phyloP scores from a whole-genome alignment of 2,113 vertebrate species.

The Psephotus haematonotus region DNA sequence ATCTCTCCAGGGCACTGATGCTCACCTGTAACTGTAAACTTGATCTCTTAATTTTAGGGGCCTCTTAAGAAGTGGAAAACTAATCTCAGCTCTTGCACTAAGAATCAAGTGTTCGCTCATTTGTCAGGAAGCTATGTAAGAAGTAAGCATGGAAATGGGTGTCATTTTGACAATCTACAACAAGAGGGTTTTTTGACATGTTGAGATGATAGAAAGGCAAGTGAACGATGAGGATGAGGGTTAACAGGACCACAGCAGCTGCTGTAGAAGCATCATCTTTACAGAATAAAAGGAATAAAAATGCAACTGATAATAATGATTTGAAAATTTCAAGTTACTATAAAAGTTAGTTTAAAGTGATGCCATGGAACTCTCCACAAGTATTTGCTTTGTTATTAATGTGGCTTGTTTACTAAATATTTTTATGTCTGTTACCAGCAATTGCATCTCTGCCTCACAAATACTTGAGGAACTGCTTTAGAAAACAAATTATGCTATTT shows the following conservation, averaged over 20 bases:
- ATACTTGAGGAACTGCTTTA: not conserved
- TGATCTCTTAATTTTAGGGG: not conserved
- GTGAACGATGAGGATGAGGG: not conserved
- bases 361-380: not conserved
- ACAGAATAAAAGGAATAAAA: not conserved
- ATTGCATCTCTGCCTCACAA: not conserved
- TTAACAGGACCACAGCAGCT: not conserved
- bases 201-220: not conserved
- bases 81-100: not conserved
- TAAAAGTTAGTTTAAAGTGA: not conserved
- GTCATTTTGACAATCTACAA: not conserved
- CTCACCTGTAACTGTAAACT: not conserved
- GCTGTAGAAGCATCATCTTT: not conserved
- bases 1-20: slow-evolving; percentile 49
- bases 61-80: not conserved
- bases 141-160: not conserved
- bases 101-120: not conserved
- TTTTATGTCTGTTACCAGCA: not conserved
- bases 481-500: not conserved
- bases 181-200: not conserved
- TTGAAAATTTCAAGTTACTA: not conserved
- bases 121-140: not conserved
- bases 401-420: not conserved
- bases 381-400: not conserved
- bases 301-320: not conserved